Conservation (phyloP, 2,113 vertebrate species). For the Eurystomus gularis region DNA sequence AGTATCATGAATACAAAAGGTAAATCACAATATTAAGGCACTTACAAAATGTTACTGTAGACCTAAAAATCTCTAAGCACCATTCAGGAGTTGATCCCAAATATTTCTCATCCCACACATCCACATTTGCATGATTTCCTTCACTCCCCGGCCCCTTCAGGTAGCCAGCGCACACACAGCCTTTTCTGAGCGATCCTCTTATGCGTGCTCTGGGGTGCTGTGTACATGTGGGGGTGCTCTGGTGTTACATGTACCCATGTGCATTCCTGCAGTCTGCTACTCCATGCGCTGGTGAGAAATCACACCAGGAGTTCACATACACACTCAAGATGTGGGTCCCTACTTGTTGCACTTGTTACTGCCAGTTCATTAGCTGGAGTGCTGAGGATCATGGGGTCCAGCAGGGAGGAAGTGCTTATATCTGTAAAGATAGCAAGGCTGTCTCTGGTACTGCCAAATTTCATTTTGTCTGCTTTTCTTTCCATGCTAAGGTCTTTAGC, state of each 20-base stretch:
- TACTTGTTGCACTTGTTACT: not conserved
- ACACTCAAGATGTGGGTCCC: not conserved
- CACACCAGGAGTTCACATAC: not conserved
- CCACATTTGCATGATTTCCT: not conserved
- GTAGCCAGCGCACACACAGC: not conserved
- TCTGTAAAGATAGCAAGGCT: not conserved
- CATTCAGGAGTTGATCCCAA: not conserved
- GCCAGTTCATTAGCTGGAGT: not conserved
- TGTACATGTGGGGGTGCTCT: fast-evolving
- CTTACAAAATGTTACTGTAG: not conserved
- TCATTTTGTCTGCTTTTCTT: not conserved
- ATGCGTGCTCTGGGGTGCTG: not conserved
- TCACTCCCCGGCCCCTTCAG: not conserved
- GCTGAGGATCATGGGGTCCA: fast-evolving
- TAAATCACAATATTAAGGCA: not conserved
- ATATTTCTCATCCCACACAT: not conserved
- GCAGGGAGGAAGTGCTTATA: not conserved
- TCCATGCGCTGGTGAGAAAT: not conserved
- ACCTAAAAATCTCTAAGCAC: not conserved
- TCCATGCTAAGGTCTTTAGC: not conserved
- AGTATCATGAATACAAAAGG: not conserved
- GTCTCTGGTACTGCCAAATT: too few species aligned
- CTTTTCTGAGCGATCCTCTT: not conserved
- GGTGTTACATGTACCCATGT: fast-evolving
- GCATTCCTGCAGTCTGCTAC: not conserved